Percentiles rank a stretch among this genome's conserved stretches.
Evolutionary conservation across 2,797 vertebrate genomes (phyloP).

Genomic region (Aldrovandia affinis): DNA sequence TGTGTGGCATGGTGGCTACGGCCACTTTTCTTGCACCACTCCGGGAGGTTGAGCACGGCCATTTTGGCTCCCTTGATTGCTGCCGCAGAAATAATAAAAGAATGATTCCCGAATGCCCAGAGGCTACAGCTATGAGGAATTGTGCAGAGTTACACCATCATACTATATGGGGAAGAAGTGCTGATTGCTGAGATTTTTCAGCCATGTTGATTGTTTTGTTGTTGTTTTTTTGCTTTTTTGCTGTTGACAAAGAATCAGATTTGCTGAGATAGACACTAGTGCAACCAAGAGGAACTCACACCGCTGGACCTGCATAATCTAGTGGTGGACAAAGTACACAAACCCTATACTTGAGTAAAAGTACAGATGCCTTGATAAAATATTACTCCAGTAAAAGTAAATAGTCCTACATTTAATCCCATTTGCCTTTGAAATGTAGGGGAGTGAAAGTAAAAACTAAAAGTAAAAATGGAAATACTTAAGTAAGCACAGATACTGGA

Average conservation of each 20-base stretch:
- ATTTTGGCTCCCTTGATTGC: not conserved
- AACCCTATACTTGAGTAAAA: too few relatives aligned
- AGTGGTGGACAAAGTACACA: too few relatives aligned
- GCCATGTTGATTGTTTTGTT: conserved; percentile 19
- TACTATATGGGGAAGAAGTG: not conserved
- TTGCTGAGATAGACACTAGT: conserved; percentile 6
- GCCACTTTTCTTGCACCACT: not conserved
- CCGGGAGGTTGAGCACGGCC: not conserved
- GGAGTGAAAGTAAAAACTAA: too few relatives aligned
- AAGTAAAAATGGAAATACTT: too few relatives aligned
- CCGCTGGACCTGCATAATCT: not conserved
- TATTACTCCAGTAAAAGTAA: too few relatives aligned
- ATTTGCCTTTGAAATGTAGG: too few relatives aligned
- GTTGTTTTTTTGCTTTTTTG: not conserved
- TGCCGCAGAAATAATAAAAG: conserved; percentile 14
- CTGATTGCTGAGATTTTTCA: conserved; percentile 19
- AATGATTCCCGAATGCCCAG: conserved; percentile 2
- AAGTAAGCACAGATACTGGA: too few relatives aligned
- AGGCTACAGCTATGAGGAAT: conserved; percentile 16
- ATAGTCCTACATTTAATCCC: too few relatives aligned
- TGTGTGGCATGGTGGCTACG: too few relatives aligned
- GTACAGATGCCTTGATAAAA: too few relatives aligned
- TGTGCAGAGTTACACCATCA: conserved; percentile 1
- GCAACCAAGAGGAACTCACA: not conserved
- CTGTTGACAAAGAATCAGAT: conserved; percentile 18